Conservation (phyloP, 2,113 vertebrate species). For the Pachycephala philippinensis region DNA sequence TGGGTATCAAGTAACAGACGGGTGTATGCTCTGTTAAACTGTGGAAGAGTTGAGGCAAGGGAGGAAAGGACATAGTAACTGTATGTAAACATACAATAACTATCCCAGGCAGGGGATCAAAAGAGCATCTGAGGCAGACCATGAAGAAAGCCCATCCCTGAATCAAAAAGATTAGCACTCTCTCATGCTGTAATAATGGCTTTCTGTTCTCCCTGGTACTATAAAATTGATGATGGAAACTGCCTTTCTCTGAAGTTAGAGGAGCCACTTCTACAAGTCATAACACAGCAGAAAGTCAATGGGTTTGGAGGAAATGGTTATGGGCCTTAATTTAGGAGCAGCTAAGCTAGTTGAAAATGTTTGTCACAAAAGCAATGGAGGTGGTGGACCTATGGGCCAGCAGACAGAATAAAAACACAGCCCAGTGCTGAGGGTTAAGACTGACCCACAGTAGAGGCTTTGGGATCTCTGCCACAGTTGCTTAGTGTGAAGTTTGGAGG, state of each 20-base stretch:
- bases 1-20: background rate
- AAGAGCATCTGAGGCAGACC: background rate
- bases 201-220: background rate
- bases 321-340: background rate
- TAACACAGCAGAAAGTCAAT: background rate
- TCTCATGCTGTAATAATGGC: background rate
- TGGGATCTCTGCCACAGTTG: background rate
- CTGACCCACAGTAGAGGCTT: background rate
- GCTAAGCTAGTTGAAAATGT: background rate
- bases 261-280: background rate
- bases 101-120: background rate
- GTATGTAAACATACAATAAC: background rate
- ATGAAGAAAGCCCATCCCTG: background rate
- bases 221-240: background rate
- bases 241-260: background rate
- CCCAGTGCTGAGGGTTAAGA: background rate
- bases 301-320: background rate
- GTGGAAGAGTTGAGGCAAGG: background rate
- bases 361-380: background rate
- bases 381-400: background rate
- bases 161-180: background rate
- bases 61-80: background rate
- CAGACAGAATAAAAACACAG: background rate
- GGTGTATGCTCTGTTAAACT: background rate
- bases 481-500: background rate